Conservation (phyloP, 1,140 invertebrate genomes). For the Telenomus remus region DNA sequence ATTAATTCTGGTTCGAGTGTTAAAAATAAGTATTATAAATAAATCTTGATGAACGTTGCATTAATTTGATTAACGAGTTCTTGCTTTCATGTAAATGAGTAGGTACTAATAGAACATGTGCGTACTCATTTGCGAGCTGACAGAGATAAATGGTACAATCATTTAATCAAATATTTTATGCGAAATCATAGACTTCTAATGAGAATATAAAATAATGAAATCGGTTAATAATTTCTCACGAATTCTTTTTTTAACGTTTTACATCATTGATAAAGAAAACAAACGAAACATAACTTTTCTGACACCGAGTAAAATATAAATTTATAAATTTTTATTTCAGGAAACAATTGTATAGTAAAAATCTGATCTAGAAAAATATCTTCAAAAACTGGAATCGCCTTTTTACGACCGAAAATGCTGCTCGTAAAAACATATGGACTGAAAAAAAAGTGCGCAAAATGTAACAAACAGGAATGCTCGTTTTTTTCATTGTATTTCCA, state of each 20-base stretch:
- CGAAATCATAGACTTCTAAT: not conserved
- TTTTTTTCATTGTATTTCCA: not conserved
- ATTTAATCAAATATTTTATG: conserved; percentile 13
- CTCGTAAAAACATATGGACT: too few relatives aligned
- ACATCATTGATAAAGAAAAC: too few relatives aligned
- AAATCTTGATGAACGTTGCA: conserved; percentile 10
- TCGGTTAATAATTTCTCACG: not conserved
- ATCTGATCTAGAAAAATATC: too few relatives aligned
- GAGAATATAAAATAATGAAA: too few relatives aligned
- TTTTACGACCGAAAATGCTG: too few relatives aligned
- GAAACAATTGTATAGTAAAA: too few relatives aligned
- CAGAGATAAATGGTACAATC: conserved; percentile 16
- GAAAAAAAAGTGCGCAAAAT: too few relatives aligned
- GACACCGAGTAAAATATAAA: too few relatives aligned
- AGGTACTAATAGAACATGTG: conserved; percentile 1
- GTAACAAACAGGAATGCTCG: not conserved
- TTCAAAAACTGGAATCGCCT: too few relatives aligned
- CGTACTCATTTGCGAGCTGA: not conserved
- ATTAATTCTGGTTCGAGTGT: not conserved
- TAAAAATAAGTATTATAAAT: conserved; percentile 12
- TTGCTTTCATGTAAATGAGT: conserved; percentile 1
- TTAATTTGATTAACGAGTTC: conserved; percentile 4
- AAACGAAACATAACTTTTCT: too few relatives aligned
- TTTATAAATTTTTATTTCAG: too few relatives aligned
- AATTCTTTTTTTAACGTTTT: too few relatives aligned